These are phyloP conservation scores for Apeira syringaria DNA, from an alignment of 2,888 invertebrate genomes.

Conservation along the genomic window DNA sequence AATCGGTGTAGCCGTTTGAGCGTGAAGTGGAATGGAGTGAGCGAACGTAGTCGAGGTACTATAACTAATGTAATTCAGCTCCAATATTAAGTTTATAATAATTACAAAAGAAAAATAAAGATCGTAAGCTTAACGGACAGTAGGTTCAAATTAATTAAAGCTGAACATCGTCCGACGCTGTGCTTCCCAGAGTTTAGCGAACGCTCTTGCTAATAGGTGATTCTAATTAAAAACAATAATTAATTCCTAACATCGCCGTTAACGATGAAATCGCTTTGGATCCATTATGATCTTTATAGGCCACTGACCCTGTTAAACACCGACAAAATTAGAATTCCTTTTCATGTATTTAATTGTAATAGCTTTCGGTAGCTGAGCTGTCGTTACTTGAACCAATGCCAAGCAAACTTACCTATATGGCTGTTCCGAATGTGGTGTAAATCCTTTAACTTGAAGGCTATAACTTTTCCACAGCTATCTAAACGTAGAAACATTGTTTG, in stretches of 20 bases:
- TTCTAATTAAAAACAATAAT: conserved; percentile 72
- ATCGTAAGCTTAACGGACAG: too few species aligned
- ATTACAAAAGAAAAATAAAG: too few species aligned
- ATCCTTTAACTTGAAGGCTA: conserved; percentile 41
- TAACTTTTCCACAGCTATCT: conserved; percentile 41
- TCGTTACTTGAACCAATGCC: conserved; percentile 27
- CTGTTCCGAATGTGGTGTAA: conserved; percentile 40
- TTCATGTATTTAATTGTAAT: conserved; percentile 28
- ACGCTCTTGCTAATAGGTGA: conserved; percentile 37
- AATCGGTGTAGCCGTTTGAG: too few species aligned
- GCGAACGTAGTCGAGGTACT: too few species aligned
- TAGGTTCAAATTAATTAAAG: conserved; percentile 65
- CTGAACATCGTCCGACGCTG: conserved; percentile 47
- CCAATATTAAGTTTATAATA: too few species aligned
- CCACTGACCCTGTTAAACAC: conserved; percentile 27
- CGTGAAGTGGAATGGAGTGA: too few species aligned
- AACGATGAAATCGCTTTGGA: conserved; percentile 48
- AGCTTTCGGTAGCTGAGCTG: conserved; percentile 23
- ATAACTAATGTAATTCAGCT: too few species aligned
- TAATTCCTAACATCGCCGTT: conserved; percentile 59
- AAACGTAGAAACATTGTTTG: conserved; percentile 36
- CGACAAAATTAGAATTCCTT: conserved; percentile 32
- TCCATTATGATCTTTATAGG: conserved; percentile 29
- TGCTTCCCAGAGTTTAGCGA: conserved; percentile 38
- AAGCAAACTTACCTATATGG: conserved; percentile 35